A percentile compares a stretch with the other conserved stretches of the same genome.
Evolutionary conservation across 2,113 vertebrate species (phyloP).

Genomic region (Vidua macroura): DNA sequence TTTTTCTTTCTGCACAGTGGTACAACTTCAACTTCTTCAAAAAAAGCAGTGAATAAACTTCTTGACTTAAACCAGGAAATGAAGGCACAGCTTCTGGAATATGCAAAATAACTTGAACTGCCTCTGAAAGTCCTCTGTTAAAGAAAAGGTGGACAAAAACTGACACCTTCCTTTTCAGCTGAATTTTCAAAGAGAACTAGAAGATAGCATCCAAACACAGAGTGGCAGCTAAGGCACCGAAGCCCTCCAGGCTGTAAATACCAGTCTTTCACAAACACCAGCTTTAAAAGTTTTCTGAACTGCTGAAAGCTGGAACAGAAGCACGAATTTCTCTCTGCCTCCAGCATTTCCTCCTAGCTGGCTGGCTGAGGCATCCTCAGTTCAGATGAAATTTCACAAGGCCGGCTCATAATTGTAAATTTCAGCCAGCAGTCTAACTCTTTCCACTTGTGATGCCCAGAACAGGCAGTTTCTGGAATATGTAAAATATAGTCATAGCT

Average conservation of each 20-base stretch:
- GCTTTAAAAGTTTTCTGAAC: neutral
- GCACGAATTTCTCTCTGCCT: neutral
- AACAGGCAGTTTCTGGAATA: neutral
- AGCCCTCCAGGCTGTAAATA: neutral
- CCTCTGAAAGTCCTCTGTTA: neutral
- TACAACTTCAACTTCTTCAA: neutral
- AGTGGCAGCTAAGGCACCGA: neutral
- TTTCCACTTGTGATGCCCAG: slow-evolving; percentile 3
- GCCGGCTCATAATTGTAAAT: neutral
- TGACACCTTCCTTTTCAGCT: neutral
- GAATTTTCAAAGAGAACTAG: neutral
- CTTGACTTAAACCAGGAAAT: neutral
- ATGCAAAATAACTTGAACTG: neutral
- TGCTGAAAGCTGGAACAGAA: neutral
- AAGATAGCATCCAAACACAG: neutral
- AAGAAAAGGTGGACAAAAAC: neutral
- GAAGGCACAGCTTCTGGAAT: neutral
- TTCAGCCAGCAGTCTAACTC: neutral
- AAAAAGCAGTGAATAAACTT: neutral
- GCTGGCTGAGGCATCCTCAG: neutral
- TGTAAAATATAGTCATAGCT: neutral
- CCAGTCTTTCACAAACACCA: neutral
- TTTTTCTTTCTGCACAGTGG: neutral
- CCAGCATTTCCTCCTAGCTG: neutral
- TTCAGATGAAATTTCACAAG: slow-evolving; percentile 11